These are phyloP conservation scores for Hydroisotoma schaefferi DNA, from an alignment of 2,888 invertebrate species.

Conservation along the genomic window DNA sequence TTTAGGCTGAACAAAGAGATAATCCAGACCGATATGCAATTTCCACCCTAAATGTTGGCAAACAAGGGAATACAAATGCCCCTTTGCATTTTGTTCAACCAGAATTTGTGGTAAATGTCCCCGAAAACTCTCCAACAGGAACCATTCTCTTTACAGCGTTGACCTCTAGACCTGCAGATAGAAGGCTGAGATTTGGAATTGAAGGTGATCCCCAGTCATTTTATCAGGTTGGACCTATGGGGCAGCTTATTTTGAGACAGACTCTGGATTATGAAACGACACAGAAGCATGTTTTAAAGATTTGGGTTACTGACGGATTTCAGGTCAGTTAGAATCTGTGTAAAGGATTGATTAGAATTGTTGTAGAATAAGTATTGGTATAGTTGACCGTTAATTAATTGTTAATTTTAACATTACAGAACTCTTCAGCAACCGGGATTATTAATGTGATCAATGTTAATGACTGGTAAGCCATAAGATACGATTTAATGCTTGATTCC, in stretches of 20 bases:
- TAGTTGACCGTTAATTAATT: not conserved
- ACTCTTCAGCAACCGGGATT: conserved; percentile 77
- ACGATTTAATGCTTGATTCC: not conserved
- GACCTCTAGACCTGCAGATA: conserved; percentile 63
- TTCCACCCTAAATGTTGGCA: conserved; percentile 69
- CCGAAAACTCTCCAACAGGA: conserved; percentile 73
- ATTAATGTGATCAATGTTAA: conserved; percentile 80
- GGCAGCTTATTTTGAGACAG: conserved; percentile 72
- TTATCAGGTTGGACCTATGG: conserved; percentile 57
- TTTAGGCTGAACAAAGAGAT: conserved; percentile 72
- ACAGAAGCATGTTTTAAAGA: conserved; percentile 67
- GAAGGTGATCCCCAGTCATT: conserved; percentile 41
- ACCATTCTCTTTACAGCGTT: conserved; percentile 66
- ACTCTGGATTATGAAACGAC: conserved; percentile 74
- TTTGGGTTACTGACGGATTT: conserved; percentile 74
- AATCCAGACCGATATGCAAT: conserved; percentile 84
- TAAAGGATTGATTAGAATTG: not conserved
- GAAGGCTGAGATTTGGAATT: conserved; percentile 47
- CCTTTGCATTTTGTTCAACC: conserved; percentile 67
- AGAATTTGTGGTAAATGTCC: conserved; percentile 66
- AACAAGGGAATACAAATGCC: conserved; percentile 58
- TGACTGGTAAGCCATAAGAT: conserved; percentile 61
- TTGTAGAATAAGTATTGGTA: not conserved
- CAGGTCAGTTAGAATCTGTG: conserved; percentile 56
- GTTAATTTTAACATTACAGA: conserved; percentile 57